Evolutionary conservation across 2,113 vertebrate genomes (phyloP).

Genomic region (Podiceps cristatus): DNA sequence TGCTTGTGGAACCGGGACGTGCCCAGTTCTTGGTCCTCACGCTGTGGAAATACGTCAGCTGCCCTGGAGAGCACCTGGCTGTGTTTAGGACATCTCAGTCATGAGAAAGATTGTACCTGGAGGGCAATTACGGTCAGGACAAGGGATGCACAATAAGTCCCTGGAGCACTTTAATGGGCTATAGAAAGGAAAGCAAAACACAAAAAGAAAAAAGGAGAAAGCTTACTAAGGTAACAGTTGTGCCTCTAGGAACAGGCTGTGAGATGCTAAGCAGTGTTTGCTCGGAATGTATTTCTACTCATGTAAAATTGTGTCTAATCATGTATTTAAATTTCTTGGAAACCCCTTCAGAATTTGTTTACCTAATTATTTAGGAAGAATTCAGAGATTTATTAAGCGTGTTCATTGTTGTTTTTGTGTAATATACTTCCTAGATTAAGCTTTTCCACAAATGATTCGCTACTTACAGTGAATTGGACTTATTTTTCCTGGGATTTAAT

Average conservation of each 20-base stretch:
- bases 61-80: conserved; percentile 75
- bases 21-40: conserved; percentile 62
- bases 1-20: conserved; percentile 35
- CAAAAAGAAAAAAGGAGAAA: neutral
- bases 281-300: neutral
- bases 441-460: neutral
- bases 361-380: conserved; percentile 16
- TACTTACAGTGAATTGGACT: neutral
- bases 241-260: conserved; percentile 7
- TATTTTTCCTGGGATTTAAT: neutral
- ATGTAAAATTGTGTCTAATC: neutral
- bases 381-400: neutral
- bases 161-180: conserved; percentile 80
- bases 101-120: conserved; percentile 79
- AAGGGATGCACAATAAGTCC: conserved; percentile 83
- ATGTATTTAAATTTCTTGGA: neutral
- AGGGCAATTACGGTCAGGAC: conserved; percentile 85
- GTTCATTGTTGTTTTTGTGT: neutral
- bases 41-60: conserved; percentile 34
- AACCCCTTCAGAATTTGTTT: conserved; percentile 3
- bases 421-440: neutral
- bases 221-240: conserved; percentile 67
- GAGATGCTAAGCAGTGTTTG: conserved; percentile 21
- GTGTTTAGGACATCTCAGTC: conserved; percentile 56
- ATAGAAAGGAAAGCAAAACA: conserved; percentile 64